Evolutionary conservation across 2,797 vertebrate species (phyloP), one percentile per base, ranked within the genome.

Genomic region (Halcyon smyrnensis): DNA sequence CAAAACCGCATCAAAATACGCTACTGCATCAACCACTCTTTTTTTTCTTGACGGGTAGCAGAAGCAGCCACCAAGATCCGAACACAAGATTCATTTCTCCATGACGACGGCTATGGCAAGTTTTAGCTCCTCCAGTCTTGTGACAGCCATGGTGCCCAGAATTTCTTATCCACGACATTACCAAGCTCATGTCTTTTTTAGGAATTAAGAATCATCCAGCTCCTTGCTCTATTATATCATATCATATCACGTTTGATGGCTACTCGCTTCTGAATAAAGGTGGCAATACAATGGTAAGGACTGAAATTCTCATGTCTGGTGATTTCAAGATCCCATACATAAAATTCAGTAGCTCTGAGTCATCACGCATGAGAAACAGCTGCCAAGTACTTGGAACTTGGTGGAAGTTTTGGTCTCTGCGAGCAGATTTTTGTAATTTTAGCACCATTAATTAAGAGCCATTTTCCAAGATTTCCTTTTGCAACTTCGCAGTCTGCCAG

Each of bases 401-500:
- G 73, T 90, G 81, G 54, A 97, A 96, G 95, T 93, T 95, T 92
- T 87, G 90, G 84, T 93, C 75, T 85, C 92, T 92, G 89, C 13
- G 89, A 96, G 94, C 93, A 97, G 92, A 96, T 96, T 97, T 95
- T 87, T 94, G 77, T 96, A 84, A 96, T 92, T 96, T 94, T 95
- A 96, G 91, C 95, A 95, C 81, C 75, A 91, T 94, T 96, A 95
- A 97, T 95, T 95, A 94, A 54, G 51, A 96, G 73, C 62, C 73
- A 62, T 91, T 93, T 88, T 78, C 69, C 73, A 91, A 95, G 69
- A 94, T 39, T 73, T 90, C 65, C 74, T 94, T 90, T 65, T 65
- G 69, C 75, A 91, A 86, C 91, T 93, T 32, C 16, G 41, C 82
- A 94, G 89, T 68, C 75, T 95, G 87, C n/a, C 2, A 4, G 63